A percentile compares a stretch with the other conserved stretches of the same genome.
These are phyloP conservation scores for Apotomis betuletana DNA, from an alignment of 2,888 invertebrate genomes.

Conservation along the genomic window DNA sequence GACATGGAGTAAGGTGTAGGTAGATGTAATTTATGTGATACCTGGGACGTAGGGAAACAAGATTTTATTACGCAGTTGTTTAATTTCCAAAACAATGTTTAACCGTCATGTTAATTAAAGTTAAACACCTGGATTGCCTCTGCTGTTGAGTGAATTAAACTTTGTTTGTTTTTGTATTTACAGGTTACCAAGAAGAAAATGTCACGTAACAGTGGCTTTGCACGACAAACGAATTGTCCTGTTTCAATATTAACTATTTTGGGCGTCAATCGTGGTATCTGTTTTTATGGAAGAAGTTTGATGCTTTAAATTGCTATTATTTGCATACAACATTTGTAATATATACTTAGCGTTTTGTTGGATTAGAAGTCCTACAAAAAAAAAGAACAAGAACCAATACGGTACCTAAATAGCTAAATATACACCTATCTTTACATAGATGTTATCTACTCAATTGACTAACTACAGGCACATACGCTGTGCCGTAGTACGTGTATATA, in stretches of 20 bases:
- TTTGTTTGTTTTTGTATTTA: slow-evolving; percentile 2
- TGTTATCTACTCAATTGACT: too few species aligned
- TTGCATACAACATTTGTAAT: too few species aligned
- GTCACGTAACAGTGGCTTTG: background rate
- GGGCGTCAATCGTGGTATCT: too few species aligned
- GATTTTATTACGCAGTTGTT: slow-evolving; percentile 68
- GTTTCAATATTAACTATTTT: too few species aligned
- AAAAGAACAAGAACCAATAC: too few species aligned
- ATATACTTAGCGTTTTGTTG: too few species aligned
- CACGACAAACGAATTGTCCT: too few species aligned
- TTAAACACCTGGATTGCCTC: slow-evolving; percentile 30
- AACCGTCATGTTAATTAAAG: slow-evolving; percentile 54
- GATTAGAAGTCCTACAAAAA: too few species aligned
- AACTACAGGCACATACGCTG: background rate
- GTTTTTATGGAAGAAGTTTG: too few species aligned
- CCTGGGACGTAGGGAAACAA: slow-evolving; percentile 56
- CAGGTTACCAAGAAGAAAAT: background rate
- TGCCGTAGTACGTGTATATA: background rate
- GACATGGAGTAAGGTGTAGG: slow-evolving; percentile 51
- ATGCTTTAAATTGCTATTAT: too few species aligned
- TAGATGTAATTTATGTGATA: slow-evolving; percentile 60
- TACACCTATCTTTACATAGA: too few species aligned
- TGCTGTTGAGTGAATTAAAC: slow-evolving; percentile 12
- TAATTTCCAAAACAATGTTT: slow-evolving; percentile 60
- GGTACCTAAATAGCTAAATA: too few species aligned